phyloP scores from a whole-genome alignment of 2,888 invertebrate genomes.

The Synergus gifuensis region DNA sequence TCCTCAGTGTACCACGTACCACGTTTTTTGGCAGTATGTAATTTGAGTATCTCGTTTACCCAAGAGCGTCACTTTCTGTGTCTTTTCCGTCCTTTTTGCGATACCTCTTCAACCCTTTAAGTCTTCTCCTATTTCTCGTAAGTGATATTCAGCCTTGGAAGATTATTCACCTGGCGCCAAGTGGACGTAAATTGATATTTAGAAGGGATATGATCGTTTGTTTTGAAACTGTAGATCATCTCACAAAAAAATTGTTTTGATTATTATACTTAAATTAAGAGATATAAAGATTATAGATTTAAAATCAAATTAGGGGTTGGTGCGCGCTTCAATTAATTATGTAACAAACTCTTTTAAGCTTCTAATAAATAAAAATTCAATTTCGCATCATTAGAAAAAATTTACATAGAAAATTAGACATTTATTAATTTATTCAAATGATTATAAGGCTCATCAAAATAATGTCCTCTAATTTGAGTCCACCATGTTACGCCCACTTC shows the following conservation, averaged over 20 bases:
- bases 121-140: slow-evolving; percentile 28
- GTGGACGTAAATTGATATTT: slow-evolving; percentile 18
- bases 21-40: slow-evolving; percentile 12
- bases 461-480: background rate
- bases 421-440: background rate
- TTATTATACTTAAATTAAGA: background rate
- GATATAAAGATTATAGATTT: too few species aligned
- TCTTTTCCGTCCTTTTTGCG: background rate
- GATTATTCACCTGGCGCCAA: slow-evolving; percentile 25
- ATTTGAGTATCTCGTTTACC: slow-evolving; percentile 7
- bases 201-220: background rate
- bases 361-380: too few species aligned
- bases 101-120: slow-evolving; percentile 27
- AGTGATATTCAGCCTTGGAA: slow-evolving; percentile 19
- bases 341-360: too few species aligned
- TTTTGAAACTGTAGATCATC: background rate
- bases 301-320: too few species aligned
- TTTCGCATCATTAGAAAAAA: background rate
- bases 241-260: background rate
- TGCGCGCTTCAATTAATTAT: too few species aligned
- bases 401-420: background rate
- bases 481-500: background rate
- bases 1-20: slow-evolving; percentile 19
- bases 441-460: background rate
- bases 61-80: background rate